Evolutionary conservation across 2,113 vertebrate genomes (phyloP), one percentile per base, ranked within the genome.

Genomic region (Gasterosteus nipponicus): DNA sequence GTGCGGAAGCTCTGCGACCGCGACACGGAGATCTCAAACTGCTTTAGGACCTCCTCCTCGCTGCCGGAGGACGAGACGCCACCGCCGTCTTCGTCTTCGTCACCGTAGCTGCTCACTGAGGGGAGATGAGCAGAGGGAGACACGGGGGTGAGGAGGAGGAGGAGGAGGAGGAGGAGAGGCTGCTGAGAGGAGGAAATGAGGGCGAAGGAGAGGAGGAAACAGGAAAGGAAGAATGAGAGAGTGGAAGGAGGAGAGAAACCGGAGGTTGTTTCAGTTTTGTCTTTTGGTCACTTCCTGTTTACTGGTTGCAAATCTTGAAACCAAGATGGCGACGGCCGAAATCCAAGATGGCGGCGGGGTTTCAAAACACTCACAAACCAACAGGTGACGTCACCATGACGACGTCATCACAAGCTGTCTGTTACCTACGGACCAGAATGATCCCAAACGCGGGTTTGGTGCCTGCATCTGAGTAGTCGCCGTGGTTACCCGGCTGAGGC

Each of bases 11-110:
- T 95, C 82, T 94, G 95, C 1, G 94, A 97, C 5, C 92, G 91
- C 0, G 94, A 94, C 82, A 96, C 93, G 0, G 95, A 96, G 80
- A 95, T 94, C 89, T 97, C 95, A 85, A 96, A 96, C 70, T 95
- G 94, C 79, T 95, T 95, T 76, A 95, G 93, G 77, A 96, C 80
- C 68, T 96, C 94, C 0, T 93, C 93, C 1, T 95, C 88, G 3
- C 93, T 95, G 88, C 94, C 96, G 11, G 96, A 95, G 26, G 95
- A 95, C 42, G 90, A 93, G 63, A 82, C 82, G n/a, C 78, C 86
- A 0, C 94, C 91, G 3, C 69, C 83, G 5, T 93, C 92, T 19
- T 95, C 90, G 6, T 93, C 90, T 9, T 94, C 92, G 2, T 94
- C 91, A 29, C 94, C 73, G 0, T 93, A 95, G 81, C 94, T 95